Percentiles rank a stretch among this genome's conserved stretches.
These are phyloP conservation scores for Tinamus guttatus DNA, from an alignment of 2,113 vertebrate genomes.

Conservation along the genomic window DNA sequence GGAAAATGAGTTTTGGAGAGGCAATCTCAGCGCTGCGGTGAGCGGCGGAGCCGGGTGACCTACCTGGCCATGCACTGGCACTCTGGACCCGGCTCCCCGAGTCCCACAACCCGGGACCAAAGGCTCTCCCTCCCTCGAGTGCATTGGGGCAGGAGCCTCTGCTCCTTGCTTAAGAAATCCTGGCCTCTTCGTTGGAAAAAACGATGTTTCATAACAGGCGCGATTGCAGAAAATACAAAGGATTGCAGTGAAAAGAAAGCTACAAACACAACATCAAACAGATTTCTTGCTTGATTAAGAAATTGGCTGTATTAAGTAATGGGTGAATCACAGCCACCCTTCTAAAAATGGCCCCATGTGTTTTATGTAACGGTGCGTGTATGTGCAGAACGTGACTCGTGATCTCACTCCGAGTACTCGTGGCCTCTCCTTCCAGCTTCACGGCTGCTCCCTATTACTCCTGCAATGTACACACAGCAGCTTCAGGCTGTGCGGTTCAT, in stretches of 20 bases:
- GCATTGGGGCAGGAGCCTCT: background rate
- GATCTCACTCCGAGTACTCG: background rate
- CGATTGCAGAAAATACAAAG: background rate
- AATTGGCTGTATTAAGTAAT: background rate
- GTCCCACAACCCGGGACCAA: fast-evolving
- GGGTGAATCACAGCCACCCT: background rate
- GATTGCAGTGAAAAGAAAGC: background rate
- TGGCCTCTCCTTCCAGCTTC: background rate
- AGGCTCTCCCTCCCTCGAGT: background rate
- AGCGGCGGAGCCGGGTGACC: fast-evolving
- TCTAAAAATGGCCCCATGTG: background rate
- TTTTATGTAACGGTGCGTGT: background rate
- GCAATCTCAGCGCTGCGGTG: fast-evolving
- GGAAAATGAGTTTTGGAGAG: background rate
- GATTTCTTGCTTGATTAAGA: background rate
- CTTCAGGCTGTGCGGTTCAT: background rate
- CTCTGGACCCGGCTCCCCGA: fast-evolving
- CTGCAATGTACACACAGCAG: background rate
- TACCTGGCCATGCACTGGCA: background rate
- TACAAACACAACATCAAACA: background rate
- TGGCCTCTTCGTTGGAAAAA: background rate
- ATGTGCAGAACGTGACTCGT: background rate
- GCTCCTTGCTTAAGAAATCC: fast-evolving
- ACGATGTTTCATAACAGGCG: fast-evolving
- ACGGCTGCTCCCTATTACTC: background rate